These are phyloP conservation scores for Enteromius trimaculatus DNA, from an alignment of 2,797 vertebrate genomes.

Conservation along the genomic window DNA sequence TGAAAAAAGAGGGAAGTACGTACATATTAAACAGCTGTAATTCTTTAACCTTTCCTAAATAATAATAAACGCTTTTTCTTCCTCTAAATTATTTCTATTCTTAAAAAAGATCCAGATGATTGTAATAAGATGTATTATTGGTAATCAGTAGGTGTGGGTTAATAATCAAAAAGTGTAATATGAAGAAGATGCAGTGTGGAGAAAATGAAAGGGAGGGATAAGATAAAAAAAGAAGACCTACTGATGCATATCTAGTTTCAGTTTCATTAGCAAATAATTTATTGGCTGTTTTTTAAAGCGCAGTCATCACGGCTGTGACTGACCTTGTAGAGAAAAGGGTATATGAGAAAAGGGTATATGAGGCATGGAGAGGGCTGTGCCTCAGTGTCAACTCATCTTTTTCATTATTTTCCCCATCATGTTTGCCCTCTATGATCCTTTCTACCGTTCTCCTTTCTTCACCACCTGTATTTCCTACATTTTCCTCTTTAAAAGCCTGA, in stretches of 20 bases:
- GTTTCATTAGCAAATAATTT: conserved; percentile 28
- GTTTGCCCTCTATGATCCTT: background rate
- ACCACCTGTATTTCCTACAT: conserved; percentile 6
- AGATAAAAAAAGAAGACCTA: background rate
- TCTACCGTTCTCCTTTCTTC: background rate
- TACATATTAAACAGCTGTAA: no score
- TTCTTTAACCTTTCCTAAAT: no score
- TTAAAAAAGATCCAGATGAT: no score
- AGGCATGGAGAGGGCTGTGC: conserved; percentile 5
- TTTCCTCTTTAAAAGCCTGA: conserved; percentile 15
- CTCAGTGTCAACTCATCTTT: background rate
- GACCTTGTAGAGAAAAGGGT: conserved; percentile 37
- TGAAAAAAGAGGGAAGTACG: no score
- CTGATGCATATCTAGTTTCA: conserved; percentile 18
- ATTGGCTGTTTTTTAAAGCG: conserved; percentile 22
- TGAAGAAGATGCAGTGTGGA: conserved; percentile 35
- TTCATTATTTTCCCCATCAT: conserved; percentile 2
- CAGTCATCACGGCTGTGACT: conserved; percentile 23
- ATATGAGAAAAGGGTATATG: background rate
- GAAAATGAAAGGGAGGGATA: conserved; percentile 1
- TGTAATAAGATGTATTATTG: background rate
- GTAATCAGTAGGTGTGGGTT: conserved; percentile 19
- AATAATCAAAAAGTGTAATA: conserved; percentile 33
- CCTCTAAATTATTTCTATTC: no score
- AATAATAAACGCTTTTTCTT: no score